A percentile compares a stretch with the other conserved stretches of the same genome.
Conservation (phyloP, 2,113 vertebrate genomes). For the Xerus inauris region DNA sequence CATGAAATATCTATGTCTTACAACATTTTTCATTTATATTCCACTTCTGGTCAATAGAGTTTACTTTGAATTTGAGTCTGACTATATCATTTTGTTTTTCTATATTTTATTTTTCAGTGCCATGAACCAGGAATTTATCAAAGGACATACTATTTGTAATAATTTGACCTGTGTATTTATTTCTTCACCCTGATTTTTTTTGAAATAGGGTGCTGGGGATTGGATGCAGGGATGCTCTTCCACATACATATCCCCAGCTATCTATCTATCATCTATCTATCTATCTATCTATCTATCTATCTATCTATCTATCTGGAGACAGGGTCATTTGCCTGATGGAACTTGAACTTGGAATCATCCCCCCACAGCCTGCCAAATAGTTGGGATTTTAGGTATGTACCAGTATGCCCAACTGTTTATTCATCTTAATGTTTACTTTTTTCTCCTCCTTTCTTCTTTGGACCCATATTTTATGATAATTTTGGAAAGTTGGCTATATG, state of each 20-base stretch:
- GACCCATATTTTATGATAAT: not conserved
- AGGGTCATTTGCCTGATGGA: not conserved
- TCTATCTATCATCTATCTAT: not conserved
- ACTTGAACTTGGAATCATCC: not conserved
- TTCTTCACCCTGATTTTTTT: not conserved
- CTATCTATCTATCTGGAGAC: not conserved
- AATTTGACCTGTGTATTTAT: not conserved
- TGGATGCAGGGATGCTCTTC: not conserved
- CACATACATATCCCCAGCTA: not conserved
- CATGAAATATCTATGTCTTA: not conserved
- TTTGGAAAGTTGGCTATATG: not conserved
- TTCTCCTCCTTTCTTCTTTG: not conserved
- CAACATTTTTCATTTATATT: not conserved
- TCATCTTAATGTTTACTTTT: not conserved
- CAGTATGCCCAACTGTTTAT: not conserved
- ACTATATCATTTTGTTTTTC: not conserved
- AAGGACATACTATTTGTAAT: not conserved
- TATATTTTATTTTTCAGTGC: not conserved
- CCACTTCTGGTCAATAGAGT: not conserved
- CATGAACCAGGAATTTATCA: not conserved
- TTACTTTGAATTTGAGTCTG: not conserved
- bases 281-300: not conserved
- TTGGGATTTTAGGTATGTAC: not conserved
- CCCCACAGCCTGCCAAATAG: not conserved
- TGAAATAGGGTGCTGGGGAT: not conserved